These are phyloP conservation scores for Andrena marginata DNA, from an alignment of 2,888 invertebrate species.

Conservation along the genomic window DNA sequence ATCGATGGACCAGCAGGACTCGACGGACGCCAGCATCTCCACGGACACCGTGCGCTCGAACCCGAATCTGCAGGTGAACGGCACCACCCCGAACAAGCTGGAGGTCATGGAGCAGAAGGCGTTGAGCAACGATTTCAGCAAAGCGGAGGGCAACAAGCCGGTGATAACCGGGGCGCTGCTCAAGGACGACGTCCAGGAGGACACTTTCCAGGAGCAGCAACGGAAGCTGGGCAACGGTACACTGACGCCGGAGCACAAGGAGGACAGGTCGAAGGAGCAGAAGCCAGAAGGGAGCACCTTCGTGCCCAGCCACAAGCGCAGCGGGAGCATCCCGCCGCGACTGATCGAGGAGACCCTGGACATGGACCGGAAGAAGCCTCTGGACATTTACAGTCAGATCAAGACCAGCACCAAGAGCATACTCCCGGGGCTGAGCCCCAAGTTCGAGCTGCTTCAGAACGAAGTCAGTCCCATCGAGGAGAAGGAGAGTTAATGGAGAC, in stretches of 20 bases:
- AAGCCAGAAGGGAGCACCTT: conserved; percentile 84
- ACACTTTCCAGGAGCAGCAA: conserved; percentile 85
- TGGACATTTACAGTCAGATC: conserved; percentile 87
- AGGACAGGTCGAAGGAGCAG: conserved; percentile 61
- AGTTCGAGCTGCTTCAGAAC: conserved; percentile 87
- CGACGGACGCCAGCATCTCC: conserved; percentile 79
- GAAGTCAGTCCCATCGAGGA: conserved; percentile 86
- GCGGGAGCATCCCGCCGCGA: conserved; percentile 87
- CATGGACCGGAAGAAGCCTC: conserved; percentile 81
- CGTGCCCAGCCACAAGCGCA: conserved; percentile 85
- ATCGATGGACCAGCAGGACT: conserved; percentile 79
- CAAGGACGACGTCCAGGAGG: conserved; percentile 87
- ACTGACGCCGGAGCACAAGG: conserved; percentile 80
- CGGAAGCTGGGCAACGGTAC: conserved; percentile 86
- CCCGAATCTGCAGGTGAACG: conserved; percentile 80
- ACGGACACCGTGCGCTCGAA: conserved; percentile 80
- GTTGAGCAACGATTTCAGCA: conserved; percentile 85
- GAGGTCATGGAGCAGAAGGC: conserved; percentile 76
- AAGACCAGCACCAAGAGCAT: conserved; percentile 86
- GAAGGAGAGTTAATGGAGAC: conserved; percentile 81
- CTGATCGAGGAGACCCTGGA: conserved; percentile 85
- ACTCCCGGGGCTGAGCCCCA: conserved; percentile 86
- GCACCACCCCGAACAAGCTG: conserved; percentile 74
- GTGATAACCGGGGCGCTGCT: conserved; percentile 90
- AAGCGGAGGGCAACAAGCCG: conserved; percentile 87